Evolutionary conservation across 2,888 invertebrate species (phyloP).

Genomic region (Aspidiotus destructor): DNA sequence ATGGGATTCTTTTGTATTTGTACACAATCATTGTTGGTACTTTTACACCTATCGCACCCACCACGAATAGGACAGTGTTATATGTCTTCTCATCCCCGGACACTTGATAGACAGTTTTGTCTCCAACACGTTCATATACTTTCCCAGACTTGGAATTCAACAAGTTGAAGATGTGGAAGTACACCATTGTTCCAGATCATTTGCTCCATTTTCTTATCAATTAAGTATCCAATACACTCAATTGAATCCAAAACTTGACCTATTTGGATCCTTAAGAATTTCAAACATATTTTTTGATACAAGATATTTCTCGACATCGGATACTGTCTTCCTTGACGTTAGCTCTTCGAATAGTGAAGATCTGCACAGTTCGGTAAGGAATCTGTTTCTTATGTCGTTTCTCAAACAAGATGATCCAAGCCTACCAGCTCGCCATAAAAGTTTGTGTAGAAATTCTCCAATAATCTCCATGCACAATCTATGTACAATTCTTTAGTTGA

Average conservation of each 20-base stretch:
- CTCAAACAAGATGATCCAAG: background rate
- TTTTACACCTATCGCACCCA: background rate
- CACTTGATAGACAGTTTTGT: background rate
- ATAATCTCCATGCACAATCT: too few relatives aligned
- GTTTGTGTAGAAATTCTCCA: too few relatives aligned
- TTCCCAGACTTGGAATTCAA: background rate
- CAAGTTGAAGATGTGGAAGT: conserved; percentile 1
- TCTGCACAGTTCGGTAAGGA: background rate
- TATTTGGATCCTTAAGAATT: too few relatives aligned
- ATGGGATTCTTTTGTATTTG: background rate
- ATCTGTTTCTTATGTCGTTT: background rate
- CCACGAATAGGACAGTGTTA: background rate
- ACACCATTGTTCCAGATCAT: too few relatives aligned
- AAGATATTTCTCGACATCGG: too few relatives aligned
- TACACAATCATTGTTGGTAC: background rate
- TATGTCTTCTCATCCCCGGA: background rate
- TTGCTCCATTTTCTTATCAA: too few relatives aligned
- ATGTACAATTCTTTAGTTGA: too few relatives aligned
- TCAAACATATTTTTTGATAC: too few relatives aligned
- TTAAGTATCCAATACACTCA: too few relatives aligned
- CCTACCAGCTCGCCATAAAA: too few relatives aligned
- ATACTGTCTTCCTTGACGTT: background rate
- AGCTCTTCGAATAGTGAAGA: background rate
- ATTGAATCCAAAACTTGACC: too few relatives aligned
- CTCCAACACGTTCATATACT: background rate